Base-by-base conservation (phyloP, 2,113 vertebrate genomes). In the Cinclus mexicanus region DNA sequence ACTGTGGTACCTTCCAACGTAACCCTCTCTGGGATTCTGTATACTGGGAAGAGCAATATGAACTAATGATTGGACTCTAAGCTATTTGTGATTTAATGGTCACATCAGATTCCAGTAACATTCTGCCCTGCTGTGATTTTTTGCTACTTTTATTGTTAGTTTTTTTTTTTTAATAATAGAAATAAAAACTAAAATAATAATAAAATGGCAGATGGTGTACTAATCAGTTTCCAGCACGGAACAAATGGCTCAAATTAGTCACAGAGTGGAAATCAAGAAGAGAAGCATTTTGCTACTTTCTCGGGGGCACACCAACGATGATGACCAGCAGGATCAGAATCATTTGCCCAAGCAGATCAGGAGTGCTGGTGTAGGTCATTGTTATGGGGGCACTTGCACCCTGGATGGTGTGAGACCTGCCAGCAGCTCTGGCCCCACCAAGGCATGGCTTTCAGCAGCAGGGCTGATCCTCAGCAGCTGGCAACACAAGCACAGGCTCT, bases 231-330 rank as follows among this genome's bases (percentile, higher is more conserved):
- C 79, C 83, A 82, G 26, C 11, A 28, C 57, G 72, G 63, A 96
- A 82, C 37, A 95, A 97, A 92, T 91, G 93, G 76, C 79, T 97
- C 68, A 68, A 92, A 95, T 97, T 96, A 98, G 84, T 93, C 79
- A 93, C n/a, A 95, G 86, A 56, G 42, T 75, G 22, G 89, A 97
- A 95, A 93, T 77, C 33, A 94, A 86, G 90, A 95, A 69, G 29
- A 93, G 83, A 59, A 95, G 25, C 15, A 33, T 89, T 85, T 93
- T 93, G 69, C 79, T 83, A 28, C 69, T 96, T 97, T 76, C 67
- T 91, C 81, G 87, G 91, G 59, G 41, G 84, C n/a, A 53, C 60
- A 87, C 35, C 41, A 37, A 63, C 44, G 41, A 37, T 67, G 28
- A 47, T 47, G 63, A 55, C n/a, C 67, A 70, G 39, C 52, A 76